Base-by-base conservation (phyloP, 1,140 invertebrate species). In the Oryctes rhinoceros region DNA sequence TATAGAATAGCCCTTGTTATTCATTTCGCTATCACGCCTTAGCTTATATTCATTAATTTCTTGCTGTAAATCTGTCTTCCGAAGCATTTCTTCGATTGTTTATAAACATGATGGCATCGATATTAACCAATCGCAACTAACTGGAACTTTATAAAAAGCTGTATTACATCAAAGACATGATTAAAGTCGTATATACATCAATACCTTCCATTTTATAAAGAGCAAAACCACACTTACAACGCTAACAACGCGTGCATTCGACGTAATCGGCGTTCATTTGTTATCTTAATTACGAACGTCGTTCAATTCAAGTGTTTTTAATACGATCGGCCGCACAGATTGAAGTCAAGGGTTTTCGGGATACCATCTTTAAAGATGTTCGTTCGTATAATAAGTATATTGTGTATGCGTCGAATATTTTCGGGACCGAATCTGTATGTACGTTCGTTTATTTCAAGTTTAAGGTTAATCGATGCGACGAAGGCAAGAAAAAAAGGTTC, bases 231-330 rank as follows among this genome's bases (percentile, higher is more conserved):
- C n/a, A 7, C 5, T 65, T 9, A 4, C 13, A 65, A 1, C 24
- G 9, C 9, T 5, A 44, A 5, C 24, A 18, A 18, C n/a, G n/a
- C 59, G 59, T 24, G 59, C 13, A 65, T 18, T 13, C 5, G n/a
- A 18, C 13, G 6, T 13, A 24, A 65, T 65, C 59, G n/a, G 7
- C 59, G 59, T 24, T 65, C 59, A 24, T 65, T 65, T 65, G 24
- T 24, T 65, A 65, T 65, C 59, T 65, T 65, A 65, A 65, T 65
- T 65, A 65, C 24, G 59, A 10, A 44, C 39, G 39, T 44, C 39
- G 39, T 44, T 44, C 9, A 44, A 44, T 65, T 65, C 59, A 24
- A 65, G 59, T 65, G 59, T 65, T 65, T 65, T 65, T 65, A 65
- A 7, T 65, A 65, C 59, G 59, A 65, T 18, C 13, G 13, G 24